phyloP scores from a whole-genome alignment of 2,888 invertebrate species.

The Anthoptus insignis region DNA sequence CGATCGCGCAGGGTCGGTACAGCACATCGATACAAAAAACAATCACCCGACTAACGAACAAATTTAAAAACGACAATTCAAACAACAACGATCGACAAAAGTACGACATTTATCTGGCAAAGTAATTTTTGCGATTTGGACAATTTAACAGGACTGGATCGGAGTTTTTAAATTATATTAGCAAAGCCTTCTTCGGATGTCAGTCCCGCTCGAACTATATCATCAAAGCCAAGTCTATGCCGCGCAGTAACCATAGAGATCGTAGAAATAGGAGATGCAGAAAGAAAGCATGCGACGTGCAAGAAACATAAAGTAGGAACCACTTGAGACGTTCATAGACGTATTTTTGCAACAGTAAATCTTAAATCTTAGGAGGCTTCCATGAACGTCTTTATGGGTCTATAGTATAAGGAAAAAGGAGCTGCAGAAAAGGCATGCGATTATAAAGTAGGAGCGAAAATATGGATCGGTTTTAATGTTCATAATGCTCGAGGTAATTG shows the following conservation, averaged over 20 bases:
- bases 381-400: constrained; percentile 67
- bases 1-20: constrained; percentile 75
- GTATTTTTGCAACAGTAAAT: constrained; percentile 28
- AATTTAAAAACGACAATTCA: constrained; percentile 67
- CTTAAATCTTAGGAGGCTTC: constrained; percentile 42
- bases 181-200: constrained; percentile 74
- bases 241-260: constrained; percentile 88
- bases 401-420: constrained; percentile 62
- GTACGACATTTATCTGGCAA: constrained; percentile 79
- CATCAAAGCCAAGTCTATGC: constrained; percentile 84
- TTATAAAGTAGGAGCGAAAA: constrained; percentile 83
- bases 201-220: constrained; percentile 76
- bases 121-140: constrained; percentile 51
- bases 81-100: constrained; percentile 74
- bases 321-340: constrained; percentile 66
- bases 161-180: constrained; percentile 58
- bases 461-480: constrained; percentile 38
- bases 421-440: constrained; percentile 77
- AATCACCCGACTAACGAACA: constrained; percentile 67
- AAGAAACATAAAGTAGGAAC: constrained; percentile 60
- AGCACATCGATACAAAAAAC: constrained; percentile 63
- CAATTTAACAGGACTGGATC: constrained; percentile 51
- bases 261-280: constrained; percentile 84
- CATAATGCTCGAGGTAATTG: constrained; percentile 13
- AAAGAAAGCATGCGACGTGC: constrained; percentile 82